Conservation (phyloP, 1,140 invertebrate genomes). For the honey bee (Apis mellifera) region Amel_HAv3.1 CM009936.2:8150001-8150500, state of each 20-base stretch:
- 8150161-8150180: conserved; percentile 42
- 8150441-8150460: too few relatives aligned
- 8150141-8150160: background rate
- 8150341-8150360: too few relatives aligned
- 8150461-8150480: too few relatives aligned
- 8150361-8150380: too few relatives aligned
- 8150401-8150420: too few relatives aligned
- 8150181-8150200: background rate
- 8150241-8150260: conserved; percentile 47
- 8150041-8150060: background rate
- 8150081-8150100: conserved; percentile 50
- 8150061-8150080: background rate
- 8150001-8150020: background rate
- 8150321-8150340: too few relatives aligned
- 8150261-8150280: conserved; percentile 8
- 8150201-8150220: too few relatives aligned
- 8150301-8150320: too few relatives aligned
- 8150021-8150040: background rate
- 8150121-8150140: background rate
- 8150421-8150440: too few relatives aligned
- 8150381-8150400: too few relatives aligned
- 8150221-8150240: background rate
- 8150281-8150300: background rate
- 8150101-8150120: conserved; percentile 49
- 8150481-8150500: too few relatives aligned